Evolutionary conservation across 2,113 vertebrate genomes (phyloP).

Genomic region (Psephotus haematonotus): DNA sequence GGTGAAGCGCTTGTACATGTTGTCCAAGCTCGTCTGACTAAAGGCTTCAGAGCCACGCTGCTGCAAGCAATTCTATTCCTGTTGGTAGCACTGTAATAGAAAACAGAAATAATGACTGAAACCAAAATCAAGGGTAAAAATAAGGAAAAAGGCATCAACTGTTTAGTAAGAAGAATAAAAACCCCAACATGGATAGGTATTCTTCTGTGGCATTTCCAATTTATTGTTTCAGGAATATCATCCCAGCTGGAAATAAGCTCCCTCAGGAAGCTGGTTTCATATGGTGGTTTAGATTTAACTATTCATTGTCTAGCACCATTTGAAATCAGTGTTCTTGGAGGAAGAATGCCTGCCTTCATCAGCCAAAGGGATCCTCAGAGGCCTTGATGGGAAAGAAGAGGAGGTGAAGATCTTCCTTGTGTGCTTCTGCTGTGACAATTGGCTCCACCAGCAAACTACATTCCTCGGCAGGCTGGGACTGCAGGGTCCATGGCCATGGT

Average conservation of each 20-base stretch:
- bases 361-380: neutral
- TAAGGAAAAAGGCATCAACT: neutral
- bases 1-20: neutral
- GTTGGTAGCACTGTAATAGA: neutral
- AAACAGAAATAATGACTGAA: constrained; percentile 13
- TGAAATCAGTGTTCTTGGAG: constrained; percentile 99
- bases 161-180: neutral
- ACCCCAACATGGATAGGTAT: neutral
- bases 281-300: constrained; percentile 99
- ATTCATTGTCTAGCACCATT: constrained; percentile 99
- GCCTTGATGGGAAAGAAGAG: neutral
- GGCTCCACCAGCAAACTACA: neutral
- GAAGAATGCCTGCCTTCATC: constrained; percentile 72
- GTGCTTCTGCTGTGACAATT: fast-evolving
- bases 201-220: constrained; percentile 31
- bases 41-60: neutral
- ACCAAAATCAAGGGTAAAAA: neutral
- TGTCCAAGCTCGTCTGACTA: neutral
- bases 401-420: neutral
- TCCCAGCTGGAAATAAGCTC: constrained; percentile 73
- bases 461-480: neutral
- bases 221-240: constrained; percentile 28
- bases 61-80: constrained; percentile 10
- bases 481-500: neutral
- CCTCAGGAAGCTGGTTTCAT: constrained; percentile 99